phyloP scores from a whole-genome alignment of 1,140 invertebrate genomes.

The Pollicipes pollicipes region DNA sequence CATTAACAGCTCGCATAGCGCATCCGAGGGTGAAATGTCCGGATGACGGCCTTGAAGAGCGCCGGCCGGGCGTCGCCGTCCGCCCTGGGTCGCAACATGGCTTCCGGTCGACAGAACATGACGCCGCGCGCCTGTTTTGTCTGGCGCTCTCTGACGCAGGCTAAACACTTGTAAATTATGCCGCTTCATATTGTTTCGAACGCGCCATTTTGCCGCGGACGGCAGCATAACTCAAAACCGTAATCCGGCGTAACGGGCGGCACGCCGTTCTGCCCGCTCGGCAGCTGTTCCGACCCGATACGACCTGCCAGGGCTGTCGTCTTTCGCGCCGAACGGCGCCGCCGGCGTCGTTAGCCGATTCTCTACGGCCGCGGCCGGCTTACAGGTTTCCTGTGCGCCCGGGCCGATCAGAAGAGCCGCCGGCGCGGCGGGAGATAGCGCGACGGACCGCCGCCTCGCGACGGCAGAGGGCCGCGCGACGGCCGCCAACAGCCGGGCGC shows the following conservation, averaged over 20 bases:
- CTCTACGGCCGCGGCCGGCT: not conserved
- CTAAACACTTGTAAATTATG: slow-evolving; percentile 2
- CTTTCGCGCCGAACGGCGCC: not conserved
- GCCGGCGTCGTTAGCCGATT: not conserved
- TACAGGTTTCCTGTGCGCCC: not conserved
- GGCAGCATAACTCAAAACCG: not conserved
- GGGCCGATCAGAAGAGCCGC: not conserved
- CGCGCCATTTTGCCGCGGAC: not conserved
- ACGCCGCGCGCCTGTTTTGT: not conserved
- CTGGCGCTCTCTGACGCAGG: not conserved
- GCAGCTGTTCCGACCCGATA: not conserved
- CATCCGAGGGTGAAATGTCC: not conserved
- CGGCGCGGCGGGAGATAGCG: too few relatives aligned
- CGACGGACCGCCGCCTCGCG: too few relatives aligned
- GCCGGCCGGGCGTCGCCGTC: not conserved
- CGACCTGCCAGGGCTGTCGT: not conserved
- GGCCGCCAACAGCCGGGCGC: not conserved
- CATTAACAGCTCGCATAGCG: not conserved
- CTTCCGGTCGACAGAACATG: not conserved
- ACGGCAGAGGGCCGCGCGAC: too few relatives aligned
- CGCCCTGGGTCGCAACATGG: too few relatives aligned
- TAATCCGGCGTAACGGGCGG: not conserved
- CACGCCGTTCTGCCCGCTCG: too few relatives aligned
- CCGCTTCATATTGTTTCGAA: not conserved
- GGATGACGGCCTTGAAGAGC: not conserved